phyloP scores from a whole-genome alignment of 2,113 vertebrate genomes.

The Parotia lawesii region DNA sequence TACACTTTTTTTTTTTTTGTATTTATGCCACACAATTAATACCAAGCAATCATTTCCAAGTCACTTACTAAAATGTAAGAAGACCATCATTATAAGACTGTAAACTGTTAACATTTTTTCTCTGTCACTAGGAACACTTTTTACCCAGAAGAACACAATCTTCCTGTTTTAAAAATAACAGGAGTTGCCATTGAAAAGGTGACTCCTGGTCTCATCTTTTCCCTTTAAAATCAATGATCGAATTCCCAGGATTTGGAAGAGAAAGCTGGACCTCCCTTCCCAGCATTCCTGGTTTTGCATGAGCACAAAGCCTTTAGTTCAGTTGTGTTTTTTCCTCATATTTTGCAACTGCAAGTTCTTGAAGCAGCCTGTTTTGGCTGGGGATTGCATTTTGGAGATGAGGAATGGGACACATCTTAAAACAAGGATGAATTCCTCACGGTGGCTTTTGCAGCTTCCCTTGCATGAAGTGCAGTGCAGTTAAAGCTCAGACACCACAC shows the following conservation, averaged over 20 bases:
- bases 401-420: not conserved
- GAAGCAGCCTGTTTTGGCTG: not conserved
- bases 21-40: not conserved
- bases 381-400: not conserved
- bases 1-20: fast-evolving
- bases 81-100: not conserved
- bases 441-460: not conserved
- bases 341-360: not conserved
- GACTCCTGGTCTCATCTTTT: not conserved
- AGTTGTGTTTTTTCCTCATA: not conserved
- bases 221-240: not conserved
- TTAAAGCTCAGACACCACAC: not conserved
- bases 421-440: not conserved
- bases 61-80: not conserved
- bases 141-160: not conserved
- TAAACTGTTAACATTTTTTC: not conserved
- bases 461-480: not conserved
- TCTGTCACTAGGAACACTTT: not conserved
- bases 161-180: not conserved
- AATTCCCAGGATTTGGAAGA: not conserved
- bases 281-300: not conserved
- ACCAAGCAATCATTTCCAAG: not conserved
- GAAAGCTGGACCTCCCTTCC: not conserved
- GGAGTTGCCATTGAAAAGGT: not conserved
- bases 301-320: not conserved